Evolutionary conservation across 2,113 vertebrate species (phyloP).

Genomic region (Dasypus novemcinctus): DNA sequence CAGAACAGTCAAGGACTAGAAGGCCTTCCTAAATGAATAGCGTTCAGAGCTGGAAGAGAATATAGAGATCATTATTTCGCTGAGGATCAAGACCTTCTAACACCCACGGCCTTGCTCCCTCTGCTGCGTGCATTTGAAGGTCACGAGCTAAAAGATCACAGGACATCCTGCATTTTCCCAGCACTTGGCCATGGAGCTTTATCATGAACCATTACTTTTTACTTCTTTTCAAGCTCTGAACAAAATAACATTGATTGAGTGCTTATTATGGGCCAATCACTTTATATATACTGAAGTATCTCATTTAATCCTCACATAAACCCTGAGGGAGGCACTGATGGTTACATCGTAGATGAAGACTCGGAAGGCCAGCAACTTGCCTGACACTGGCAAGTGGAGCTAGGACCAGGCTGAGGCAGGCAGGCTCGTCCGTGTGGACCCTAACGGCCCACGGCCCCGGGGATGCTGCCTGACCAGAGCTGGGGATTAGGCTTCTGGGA

Average conservation of each 20-base stretch:
- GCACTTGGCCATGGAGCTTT: background rate
- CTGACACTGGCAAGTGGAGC: background rate
- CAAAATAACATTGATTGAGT: background rate
- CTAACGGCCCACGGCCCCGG: background rate
- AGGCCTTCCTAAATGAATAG: background rate
- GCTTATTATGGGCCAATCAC: background rate
- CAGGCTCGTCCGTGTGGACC: background rate
- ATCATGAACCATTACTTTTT: background rate
- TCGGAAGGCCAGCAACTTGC: background rate
- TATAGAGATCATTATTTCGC: background rate
- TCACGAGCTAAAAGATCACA: background rate
- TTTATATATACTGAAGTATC: background rate
- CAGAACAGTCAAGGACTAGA: background rate
- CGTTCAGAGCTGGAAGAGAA: background rate
- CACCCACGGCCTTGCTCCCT: background rate
- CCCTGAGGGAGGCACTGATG: background rate
- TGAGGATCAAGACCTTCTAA: background rate
- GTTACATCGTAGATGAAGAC: slow-evolving; percentile 13
- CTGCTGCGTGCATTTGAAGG: background rate
- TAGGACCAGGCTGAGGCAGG: background rate
- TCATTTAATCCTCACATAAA: slow-evolving; percentile 1
- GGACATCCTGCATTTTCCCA: background rate
- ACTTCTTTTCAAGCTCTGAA: slow-evolving; percentile 27
- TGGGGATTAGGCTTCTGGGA: background rate
- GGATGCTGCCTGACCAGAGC: background rate